Percentiles rank a stretch among this genome's conserved stretches.
These are phyloP conservation scores for Drosophila novamexicana DNA, from an alignment of 1,140 invertebrate genomes.

Conservation along the genomic window DNA sequence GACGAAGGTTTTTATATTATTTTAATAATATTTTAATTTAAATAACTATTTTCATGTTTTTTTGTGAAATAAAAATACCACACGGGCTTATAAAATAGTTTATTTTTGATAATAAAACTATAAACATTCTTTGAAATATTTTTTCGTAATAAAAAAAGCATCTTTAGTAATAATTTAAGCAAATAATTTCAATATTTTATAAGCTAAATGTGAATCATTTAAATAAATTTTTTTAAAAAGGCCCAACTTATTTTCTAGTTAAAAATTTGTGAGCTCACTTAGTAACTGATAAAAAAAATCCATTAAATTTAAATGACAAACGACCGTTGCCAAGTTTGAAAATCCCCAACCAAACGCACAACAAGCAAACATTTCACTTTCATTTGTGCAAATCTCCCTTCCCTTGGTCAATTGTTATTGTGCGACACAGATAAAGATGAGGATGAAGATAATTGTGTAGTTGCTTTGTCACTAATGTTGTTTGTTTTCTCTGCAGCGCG, in stretches of 20 bases:
- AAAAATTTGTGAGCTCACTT: slow-evolving; percentile 30
- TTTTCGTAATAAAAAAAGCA: no score
- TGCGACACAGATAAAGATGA: slow-evolving; percentile 51
- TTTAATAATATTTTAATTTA: no score
- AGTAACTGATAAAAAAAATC: slow-evolving; percentile 24
- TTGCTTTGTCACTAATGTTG: slow-evolving; percentile 71
- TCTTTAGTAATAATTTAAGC: not conserved
- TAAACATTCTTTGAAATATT: no score
- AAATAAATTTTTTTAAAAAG: not conserved
- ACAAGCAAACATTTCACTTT: slow-evolving; percentile 62
- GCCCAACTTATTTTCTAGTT: slow-evolving; percentile 2
- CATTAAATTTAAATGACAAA: slow-evolving; percentile 56
- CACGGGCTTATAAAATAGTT: no score
- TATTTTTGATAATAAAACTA: no score
- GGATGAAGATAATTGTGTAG: slow-evolving; percentile 48
- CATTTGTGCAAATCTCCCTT: slow-evolving; percentile 60
- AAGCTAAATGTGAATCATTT: not conserved
- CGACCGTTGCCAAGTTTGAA: slow-evolving; percentile 2
- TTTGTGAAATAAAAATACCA: no score
- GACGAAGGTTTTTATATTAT: not conserved
- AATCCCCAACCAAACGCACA: not conserved
- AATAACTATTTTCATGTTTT: not conserved
- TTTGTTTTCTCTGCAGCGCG: slow-evolving; percentile 72
- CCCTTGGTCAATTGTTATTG: slow-evolving; percentile 32
- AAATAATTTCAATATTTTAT: not conserved